phyloP scores from a whole-genome alignment of 1,140 invertebrate species.

The Carposina sasakii region DNA sequence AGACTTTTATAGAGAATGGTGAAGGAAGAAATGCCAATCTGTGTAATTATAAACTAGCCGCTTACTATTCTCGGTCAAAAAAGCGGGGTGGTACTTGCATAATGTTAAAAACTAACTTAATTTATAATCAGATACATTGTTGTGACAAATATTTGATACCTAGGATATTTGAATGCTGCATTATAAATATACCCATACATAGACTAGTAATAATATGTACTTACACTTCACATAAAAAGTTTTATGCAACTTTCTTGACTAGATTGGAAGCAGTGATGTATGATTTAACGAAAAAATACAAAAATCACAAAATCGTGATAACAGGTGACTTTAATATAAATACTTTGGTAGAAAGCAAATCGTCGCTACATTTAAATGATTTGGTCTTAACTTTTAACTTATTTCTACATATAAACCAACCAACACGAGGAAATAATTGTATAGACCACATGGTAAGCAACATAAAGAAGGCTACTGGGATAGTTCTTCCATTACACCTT shows the following conservation, averaged over 20 bases:
- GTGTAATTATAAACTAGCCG: background rate
- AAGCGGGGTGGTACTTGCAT: conserved; percentile 17
- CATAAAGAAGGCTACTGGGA: conserved; percentile 1
- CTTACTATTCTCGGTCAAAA: conserved; percentile 10
- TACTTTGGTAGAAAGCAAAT: too few species aligned
- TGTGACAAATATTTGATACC: too few species aligned
- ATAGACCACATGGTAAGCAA: conserved; percentile 20
- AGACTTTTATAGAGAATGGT: conserved; percentile 15
- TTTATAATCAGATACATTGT: too few species aligned
- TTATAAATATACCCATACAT: conserved; percentile 4
- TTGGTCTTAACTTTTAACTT: too few species aligned
- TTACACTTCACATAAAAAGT: too few species aligned
- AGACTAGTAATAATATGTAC: too few species aligned
- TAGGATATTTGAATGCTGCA: conserved; percentile 16
- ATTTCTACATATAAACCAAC: conserved; percentile 14
- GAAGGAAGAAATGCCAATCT: conserved; percentile 12
- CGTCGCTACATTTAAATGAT: too few species aligned
- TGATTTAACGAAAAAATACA: too few species aligned
- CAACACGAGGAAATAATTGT: conserved; percentile 10
- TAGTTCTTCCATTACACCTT: conserved; percentile 10
- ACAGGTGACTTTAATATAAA: too few species aligned
- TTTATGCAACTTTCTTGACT: too few species aligned
- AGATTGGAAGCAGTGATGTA: too few species aligned
- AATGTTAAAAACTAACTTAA: conserved; percentile 3
- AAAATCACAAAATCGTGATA: too few species aligned